These are phyloP conservation scores for Poicephalus gulielmi DNA, from an alignment of 2,113 vertebrate species.

Conservation along the genomic window DNA sequence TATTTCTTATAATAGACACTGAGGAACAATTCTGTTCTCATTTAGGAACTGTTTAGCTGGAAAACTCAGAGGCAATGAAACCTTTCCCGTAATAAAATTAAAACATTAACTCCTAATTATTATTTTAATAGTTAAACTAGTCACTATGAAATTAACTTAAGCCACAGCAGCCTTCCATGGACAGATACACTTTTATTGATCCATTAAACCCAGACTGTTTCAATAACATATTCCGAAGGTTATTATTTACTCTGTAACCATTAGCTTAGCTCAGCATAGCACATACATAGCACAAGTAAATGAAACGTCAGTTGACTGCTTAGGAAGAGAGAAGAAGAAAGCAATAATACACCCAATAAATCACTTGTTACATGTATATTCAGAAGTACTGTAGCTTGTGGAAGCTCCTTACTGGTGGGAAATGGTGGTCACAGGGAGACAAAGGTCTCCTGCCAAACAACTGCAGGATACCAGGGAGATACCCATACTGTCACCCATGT, in stretches of 20 bases:
- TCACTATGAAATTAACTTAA: background rate
- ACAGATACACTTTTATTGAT: constrained; percentile 31
- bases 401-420: background rate
- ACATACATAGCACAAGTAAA: background rate
- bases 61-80: background rate
- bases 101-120: background rate
- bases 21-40: background rate
- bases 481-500: rapidly evolving
- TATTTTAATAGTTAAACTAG: background rate
- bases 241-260: background rate
- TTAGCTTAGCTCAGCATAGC: background rate
- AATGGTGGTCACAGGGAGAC: background rate
- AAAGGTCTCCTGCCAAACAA: background rate
- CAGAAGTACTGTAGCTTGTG: background rate
- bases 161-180: background rate
- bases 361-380: background rate
- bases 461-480: background rate
- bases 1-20: background rate
- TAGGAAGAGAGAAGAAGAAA: background rate
- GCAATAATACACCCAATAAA: background rate
- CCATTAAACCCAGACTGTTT: background rate
- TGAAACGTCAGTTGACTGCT: background rate
- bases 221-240: background rate
- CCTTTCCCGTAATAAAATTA: background rate
- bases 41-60: background rate